phyloP scores from a whole-genome alignment of 2,113 vertebrate genomes.

The Melierax canorus region DNA sequence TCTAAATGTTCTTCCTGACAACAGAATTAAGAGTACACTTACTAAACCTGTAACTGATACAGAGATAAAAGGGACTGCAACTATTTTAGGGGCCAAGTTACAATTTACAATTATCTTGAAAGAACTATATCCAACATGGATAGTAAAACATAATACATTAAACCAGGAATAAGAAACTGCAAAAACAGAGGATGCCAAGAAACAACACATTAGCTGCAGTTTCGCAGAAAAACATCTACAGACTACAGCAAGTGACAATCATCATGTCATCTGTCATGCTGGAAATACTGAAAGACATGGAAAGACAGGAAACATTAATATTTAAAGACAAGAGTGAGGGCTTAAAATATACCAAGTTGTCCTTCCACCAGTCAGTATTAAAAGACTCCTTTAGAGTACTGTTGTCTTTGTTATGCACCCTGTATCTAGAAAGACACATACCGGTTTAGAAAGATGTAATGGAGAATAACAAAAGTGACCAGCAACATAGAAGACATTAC shows the following conservation, averaged over 20 bases:
- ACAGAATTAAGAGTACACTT: not conserved
- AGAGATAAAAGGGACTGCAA: not conserved
- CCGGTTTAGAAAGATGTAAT: not conserved
- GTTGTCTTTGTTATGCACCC: fast-evolving
- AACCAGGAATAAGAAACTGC: not conserved
- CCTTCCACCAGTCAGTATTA: not conserved
- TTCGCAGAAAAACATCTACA: not conserved
- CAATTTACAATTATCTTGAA: not conserved
- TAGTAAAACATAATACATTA: not conserved
- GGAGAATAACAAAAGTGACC: not conserved
- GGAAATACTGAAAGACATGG: not conserved
- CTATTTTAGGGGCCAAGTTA: not conserved
- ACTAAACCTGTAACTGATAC: not conserved
- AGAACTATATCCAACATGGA: not conserved
- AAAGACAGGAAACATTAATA: not conserved
- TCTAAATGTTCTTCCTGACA: not conserved
- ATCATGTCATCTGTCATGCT: not conserved
- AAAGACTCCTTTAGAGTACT: not conserved
- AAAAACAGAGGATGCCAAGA: not conserved
- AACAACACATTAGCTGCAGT: not conserved
- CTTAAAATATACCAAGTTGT: not conserved
- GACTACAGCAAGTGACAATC: not conserved
- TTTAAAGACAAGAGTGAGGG: not conserved
- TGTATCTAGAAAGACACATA: not conserved
- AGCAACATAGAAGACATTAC: not conserved